Evolutionary conservation across 2,888 invertebrate genomes (phyloP).

Genomic region (Acronicta alni): DNA sequence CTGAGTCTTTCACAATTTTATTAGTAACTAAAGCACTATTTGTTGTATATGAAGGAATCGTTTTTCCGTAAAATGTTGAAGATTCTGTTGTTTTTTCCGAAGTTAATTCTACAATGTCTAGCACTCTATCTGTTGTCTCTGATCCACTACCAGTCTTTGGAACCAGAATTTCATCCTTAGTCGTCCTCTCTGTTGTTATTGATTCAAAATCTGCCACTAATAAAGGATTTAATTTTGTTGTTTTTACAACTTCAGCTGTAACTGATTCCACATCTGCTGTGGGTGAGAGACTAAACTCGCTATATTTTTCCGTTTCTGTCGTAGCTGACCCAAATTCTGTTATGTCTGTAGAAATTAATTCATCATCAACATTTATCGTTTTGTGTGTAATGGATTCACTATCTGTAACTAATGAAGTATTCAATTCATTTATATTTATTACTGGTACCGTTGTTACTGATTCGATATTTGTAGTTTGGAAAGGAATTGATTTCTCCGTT

Average conservation of each 20-base stretch:
- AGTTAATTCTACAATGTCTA: background rate
- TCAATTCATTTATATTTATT: background rate
- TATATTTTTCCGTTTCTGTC: slow-evolving; percentile 7
- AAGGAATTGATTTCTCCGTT: background rate
- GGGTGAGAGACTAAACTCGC: background rate
- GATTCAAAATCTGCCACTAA: slow-evolving; percentile 6
- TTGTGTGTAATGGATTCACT: background rate
- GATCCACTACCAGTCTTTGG: no score
- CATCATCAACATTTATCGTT: background rate
- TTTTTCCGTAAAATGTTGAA: background rate
- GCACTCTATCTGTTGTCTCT: no score
- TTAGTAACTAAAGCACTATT: background rate
- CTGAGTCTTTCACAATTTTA: background rate
- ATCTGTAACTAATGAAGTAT: background rate
- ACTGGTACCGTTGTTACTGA: slow-evolving; percentile 12
- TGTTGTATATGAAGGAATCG: background rate
- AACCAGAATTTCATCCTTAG: no score
- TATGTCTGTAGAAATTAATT: background rate
- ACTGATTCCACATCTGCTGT: background rate
- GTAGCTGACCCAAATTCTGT: slow-evolving; percentile 12
- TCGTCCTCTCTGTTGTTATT: slow-evolving; percentile 8
- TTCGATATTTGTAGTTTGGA: slow-evolving; percentile 10
- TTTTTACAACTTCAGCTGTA: background rate
- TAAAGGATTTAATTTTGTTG: slow-evolving; percentile 4
- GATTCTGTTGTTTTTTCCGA: background rate